These are phyloP conservation scores for Anastatus disparis DNA, from an alignment of 1,140 invertebrate species.

Conservation along the genomic window DNA sequence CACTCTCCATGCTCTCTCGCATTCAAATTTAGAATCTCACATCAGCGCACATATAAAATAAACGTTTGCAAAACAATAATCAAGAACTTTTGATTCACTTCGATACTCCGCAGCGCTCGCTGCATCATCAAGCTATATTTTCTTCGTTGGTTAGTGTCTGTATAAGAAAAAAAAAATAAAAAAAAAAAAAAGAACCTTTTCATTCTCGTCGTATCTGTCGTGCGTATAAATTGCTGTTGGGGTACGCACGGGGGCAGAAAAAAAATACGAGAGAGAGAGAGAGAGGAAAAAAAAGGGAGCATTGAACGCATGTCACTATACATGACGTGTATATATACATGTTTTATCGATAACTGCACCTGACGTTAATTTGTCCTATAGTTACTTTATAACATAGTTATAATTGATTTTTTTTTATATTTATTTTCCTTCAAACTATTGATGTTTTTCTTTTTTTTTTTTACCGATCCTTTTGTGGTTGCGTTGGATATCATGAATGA, in stretches of 20 bases:
- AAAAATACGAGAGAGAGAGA: neutral
- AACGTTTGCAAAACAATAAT: neutral
- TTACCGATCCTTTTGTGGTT: neutral
- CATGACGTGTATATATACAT: no score
- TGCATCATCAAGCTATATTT: neutral
- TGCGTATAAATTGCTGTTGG: conserved; percentile 8
- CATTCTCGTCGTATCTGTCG: neutral
- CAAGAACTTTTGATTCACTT: neutral
- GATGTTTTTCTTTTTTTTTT: neutral
- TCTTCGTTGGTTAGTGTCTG: no score
- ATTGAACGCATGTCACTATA: no score
- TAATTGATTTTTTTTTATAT: neutral
- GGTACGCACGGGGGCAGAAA: neutral
- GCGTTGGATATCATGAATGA: no score
- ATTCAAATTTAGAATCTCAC: no score
- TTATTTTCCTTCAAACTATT: neutral
- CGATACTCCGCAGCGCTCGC: no score
- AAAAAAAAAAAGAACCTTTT: no score
- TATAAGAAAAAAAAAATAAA: no score
- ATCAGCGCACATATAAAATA: no score
- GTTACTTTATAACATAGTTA: no score
- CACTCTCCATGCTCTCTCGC: no score
- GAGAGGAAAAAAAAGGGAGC: neutral
- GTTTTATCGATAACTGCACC: neutral
- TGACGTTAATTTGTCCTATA: neutral